Base-by-base conservation (phyloP, 2,797 vertebrate genomes). In the Aphelocoma californica region DNA sequence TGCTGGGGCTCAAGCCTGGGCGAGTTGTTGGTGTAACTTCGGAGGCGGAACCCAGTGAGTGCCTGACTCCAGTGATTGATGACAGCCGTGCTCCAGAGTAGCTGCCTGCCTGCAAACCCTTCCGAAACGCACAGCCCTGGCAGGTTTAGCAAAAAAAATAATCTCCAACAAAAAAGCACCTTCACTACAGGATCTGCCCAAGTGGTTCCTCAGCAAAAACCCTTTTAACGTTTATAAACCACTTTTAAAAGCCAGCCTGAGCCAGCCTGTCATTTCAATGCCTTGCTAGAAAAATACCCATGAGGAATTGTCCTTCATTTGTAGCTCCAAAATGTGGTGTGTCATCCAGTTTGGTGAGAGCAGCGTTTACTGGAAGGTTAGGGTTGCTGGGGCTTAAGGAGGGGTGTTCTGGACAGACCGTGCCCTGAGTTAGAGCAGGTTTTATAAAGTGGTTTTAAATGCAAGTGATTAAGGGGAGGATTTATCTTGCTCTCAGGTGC, bases 21-120 rank as follows among this genome's bases (percentile, higher is more conserved):
- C 0, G 6, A 64, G 84, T 8, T 16, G 9, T 12, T 69, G 36
- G 2, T 7, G 2, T 23, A 20, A 31, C 26, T 16, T 5, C 0
- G 17, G 50, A 61, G 61, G 42, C 1, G 3, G 91, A 79, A 31
- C 32, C 21, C 12, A 2, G 40, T 0, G 38, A 34, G 50, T 11
- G 1, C 69, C 81, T 69, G 8, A 3, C 25, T 26, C 7, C 5
- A 1, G 12, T 20, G 90, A 36, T 5, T 12, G 38, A 29, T 51
- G 85, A 3, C n/a, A 21, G 58, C 66, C 34, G 0, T 60, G 45
- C 38, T 60, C 44, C 65, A 36, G 42, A 48, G 65, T 12, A 26
- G 61, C 71, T 85, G 17, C 51, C 12, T 29, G 14, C 5, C 31
- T 18, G 44, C 18, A 24, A 13, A 20, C 5, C 24, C 18, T 9